phyloP scores from a whole-genome alignment of 1,140 invertebrate genomes.

The Drosophila pachea region DNA sequence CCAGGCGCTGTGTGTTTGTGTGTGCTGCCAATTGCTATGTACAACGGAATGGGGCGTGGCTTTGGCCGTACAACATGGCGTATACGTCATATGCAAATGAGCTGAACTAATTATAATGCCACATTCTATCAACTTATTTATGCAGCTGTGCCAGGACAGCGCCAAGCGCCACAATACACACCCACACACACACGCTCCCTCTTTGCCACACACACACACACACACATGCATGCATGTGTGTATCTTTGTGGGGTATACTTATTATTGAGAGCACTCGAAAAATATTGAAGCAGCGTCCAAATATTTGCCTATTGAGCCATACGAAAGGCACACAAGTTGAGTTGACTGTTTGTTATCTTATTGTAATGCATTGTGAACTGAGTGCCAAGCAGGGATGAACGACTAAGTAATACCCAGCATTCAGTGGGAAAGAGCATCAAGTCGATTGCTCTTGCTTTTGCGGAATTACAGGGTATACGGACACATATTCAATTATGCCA shows the following conservation, averaged over 20 bases:
- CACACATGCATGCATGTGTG: slow-evolving; percentile 7
- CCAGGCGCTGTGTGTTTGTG: neutral
- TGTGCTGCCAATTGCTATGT: slow-evolving; percentile 1
- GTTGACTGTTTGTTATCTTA: slow-evolving; percentile 13
- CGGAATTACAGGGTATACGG: too few species aligned
- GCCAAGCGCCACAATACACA: neutral
- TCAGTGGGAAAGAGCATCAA: neutral
- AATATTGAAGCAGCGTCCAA: slow-evolving; percentile 67
- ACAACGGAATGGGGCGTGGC: slow-evolving; percentile 9
- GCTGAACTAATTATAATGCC: slow-evolving; percentile 70
- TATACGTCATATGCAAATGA: slow-evolving; percentile 73
- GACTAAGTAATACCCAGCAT: neutral
- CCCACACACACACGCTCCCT: neutral
- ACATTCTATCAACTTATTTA: slow-evolving; percentile 73
- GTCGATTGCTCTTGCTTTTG: neutral
- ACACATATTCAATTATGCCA: too few species aligned
- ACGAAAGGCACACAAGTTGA: slow-evolving; percentile 20
- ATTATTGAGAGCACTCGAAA: slow-evolving; percentile 63
- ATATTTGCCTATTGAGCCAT: slow-evolving; percentile 60
- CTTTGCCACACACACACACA: slow-evolving; percentile 1
- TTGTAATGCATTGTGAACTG: slow-evolving; percentile 1
- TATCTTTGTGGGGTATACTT: slow-evolving; percentile 44
- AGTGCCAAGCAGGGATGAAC: neutral
- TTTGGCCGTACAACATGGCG: slow-evolving; percentile 20
- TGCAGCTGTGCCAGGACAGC: slow-evolving; percentile 44